phyloP scores from a whole-genome alignment of 2,888 invertebrate species.

The Hipparchia sbordonii region DNA sequence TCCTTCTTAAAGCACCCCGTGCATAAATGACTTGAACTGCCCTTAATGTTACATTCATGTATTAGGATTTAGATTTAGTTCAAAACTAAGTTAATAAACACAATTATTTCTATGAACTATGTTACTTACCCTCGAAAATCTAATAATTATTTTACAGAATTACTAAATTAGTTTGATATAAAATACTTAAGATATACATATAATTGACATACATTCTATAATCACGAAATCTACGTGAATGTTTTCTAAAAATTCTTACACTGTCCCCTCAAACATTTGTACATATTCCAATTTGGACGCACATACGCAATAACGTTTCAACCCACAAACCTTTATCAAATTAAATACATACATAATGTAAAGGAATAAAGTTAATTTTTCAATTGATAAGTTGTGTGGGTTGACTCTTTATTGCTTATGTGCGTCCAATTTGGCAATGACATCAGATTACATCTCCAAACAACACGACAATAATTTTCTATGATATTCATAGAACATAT shows the following conservation, averaged over 20 bases:
- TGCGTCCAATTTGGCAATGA: neutral
- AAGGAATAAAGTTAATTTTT: too few relatives aligned
- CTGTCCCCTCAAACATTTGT: neutral
- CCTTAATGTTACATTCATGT: too few relatives aligned
- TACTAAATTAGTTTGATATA: slow-evolving; percentile 5
- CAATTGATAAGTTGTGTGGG: too few relatives aligned
- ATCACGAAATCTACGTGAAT: neutral
- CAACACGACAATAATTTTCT: neutral
- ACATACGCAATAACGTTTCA: too few relatives aligned
- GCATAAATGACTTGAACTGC: too few relatives aligned
- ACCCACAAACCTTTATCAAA: too few relatives aligned
- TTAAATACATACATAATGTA: too few relatives aligned
- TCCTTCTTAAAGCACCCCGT: too few relatives aligned
- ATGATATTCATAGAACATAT: too few relatives aligned
- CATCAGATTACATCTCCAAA: neutral
- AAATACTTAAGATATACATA: neutral
- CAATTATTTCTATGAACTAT: neutral
- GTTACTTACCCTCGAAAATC: neutral
- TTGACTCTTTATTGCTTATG: too few relatives aligned
- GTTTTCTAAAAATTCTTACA: neutral
- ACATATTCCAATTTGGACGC: neutral
- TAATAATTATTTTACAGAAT: neutral
- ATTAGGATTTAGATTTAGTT: too few relatives aligned
- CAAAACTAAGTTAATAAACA: too few relatives aligned
- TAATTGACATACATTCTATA: neutral